Percentiles rank a stretch among this genome's conserved stretches.
phyloP scores from a whole-genome alignment of 2,888 invertebrate species.

The Catocala sponsa region DNA sequence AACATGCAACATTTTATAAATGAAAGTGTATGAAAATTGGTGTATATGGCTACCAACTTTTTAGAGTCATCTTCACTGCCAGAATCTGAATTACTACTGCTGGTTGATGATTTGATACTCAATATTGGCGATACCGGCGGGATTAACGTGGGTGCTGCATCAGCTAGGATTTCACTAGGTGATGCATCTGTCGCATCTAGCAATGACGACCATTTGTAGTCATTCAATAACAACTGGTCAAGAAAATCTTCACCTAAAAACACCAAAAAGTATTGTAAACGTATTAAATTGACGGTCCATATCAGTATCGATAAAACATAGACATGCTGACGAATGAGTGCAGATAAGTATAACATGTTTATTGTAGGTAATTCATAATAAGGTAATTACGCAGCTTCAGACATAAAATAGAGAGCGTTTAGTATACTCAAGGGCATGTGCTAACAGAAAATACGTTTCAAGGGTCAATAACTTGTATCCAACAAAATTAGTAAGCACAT shows the following conservation, averaged over 20 bases:
- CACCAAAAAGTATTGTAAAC: conserved; percentile 14
- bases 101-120: conserved; percentile 76
- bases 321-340: conserved; percentile 1
- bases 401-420: conserved; percentile 58
- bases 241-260: conserved; percentile 79
- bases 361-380: background rate
- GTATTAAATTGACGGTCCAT: conserved; percentile 11
- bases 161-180: conserved; percentile 84
- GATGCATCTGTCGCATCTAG: conserved; percentile 81
- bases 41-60: conserved; percentile 61
- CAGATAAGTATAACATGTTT: background rate
- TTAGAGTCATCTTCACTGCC: conserved; percentile 85
- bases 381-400: conserved; percentile 10
- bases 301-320: conserved; percentile 23
- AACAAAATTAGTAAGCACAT: conserved; percentile 53
- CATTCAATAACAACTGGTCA: conserved; percentile 75
- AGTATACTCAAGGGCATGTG: conserved; percentile 62
- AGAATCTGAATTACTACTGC: conserved; percentile 80
- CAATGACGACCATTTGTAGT: conserved; percentile 80
- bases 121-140: conserved; percentile 76
- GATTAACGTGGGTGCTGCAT: conserved; percentile 75
- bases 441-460: conserved; percentile 50
- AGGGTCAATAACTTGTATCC: conserved; percentile 64
- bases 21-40: conserved; percentile 23
- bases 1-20: conserved; percentile 3